Evolutionary conservation across 2,888 invertebrate species (phyloP), one percentile per base, ranked within the genome.

Genomic region (Ceraclea dissimilis): DNA sequence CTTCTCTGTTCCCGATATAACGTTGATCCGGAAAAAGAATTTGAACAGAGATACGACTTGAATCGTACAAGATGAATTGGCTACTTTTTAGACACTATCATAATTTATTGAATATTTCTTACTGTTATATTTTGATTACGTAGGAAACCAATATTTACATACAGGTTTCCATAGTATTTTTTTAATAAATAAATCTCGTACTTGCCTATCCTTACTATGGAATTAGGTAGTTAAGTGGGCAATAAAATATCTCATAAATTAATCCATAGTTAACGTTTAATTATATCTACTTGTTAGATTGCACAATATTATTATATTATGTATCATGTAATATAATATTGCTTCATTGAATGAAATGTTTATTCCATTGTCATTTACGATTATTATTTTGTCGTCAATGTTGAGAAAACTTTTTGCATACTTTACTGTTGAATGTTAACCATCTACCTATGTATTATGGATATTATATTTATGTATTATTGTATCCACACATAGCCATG

Each of bases 331-430:
- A n/a, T n/a, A n/a, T n/a, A n/a, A n/a, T 26, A 26, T 26, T 26
- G 26, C 26, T 26, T 26, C 26, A 26, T 26, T 26, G 26, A 39
- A 39, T 31, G 6, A 39, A 39, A n/a, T 39, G 39, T n/a, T 39
- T 8, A 16, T 13, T 39, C 16, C 39, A 39, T 39, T 39, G 39
- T 39, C 39, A 39, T 39, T 39, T 39, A 16, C 39, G 39, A n/a
- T 16, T n/a, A 39, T 16, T 39, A 39, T 39, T 46, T 46, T 46
- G 46, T 19, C 46, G 20, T 19, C 20, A 19, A 46, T 19, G 46
- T 46, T 20, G 20, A 19, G 20, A 46, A 19, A 19, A 46, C 46
- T 19, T 46, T 46, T 46, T 46, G 46, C 46, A 46, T 46, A 19
- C 46, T 19, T 16, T 11, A 31, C 11, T 31, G 31, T 31, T 31